Evolutionary conservation across 1,140 invertebrate species (phyloP).

Genomic region (Atta colombica): DNA sequence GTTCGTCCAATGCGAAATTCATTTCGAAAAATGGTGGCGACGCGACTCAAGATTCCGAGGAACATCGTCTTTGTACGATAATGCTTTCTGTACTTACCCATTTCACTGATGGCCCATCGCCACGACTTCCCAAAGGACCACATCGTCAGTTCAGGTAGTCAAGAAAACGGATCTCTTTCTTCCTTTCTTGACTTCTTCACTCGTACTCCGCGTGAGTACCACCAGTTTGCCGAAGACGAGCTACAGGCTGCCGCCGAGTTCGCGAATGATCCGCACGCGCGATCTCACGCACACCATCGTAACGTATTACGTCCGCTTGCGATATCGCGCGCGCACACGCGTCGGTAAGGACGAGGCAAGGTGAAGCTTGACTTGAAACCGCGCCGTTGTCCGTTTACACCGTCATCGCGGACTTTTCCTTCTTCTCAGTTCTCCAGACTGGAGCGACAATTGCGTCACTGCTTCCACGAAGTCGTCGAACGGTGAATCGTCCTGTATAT

Average conservation of each 20-base stretch:
- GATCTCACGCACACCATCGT: slow-evolving; percentile 36
- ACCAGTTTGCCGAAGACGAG: not conserved
- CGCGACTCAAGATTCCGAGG: not conserved
- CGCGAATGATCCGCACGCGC: slow-evolving; percentile 13
- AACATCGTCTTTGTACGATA: not conserved
- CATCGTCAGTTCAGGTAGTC: slow-evolving; percentile 27
- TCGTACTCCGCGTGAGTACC: not conserved
- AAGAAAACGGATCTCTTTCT: not conserved
- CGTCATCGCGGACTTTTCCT: slow-evolving; percentile 32
- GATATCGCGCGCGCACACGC: slow-evolving; percentile 9
- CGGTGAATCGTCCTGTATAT: slow-evolving; percentile 18
- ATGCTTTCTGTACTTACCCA: slow-evolving; percentile 41
- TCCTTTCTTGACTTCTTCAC: not conserved
- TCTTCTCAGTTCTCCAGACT: not conserved
- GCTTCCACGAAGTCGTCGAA: not conserved
- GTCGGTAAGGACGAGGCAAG: not conserved
- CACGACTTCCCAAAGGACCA: not conserved
- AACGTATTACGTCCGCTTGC: not conserved
- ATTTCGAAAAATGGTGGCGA: slow-evolving; percentile 14
- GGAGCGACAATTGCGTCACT: slow-evolving; percentile 12
- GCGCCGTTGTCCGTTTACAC: not conserved
- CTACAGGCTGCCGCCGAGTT: slow-evolving; percentile 25
- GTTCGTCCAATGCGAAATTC: not conserved
- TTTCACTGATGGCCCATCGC: slow-evolving; percentile 3
- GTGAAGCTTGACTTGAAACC: slow-evolving; percentile 7